phyloP scores from a whole-genome alignment of 2,113 vertebrate species.

The Cygnus buccinator region DNA sequence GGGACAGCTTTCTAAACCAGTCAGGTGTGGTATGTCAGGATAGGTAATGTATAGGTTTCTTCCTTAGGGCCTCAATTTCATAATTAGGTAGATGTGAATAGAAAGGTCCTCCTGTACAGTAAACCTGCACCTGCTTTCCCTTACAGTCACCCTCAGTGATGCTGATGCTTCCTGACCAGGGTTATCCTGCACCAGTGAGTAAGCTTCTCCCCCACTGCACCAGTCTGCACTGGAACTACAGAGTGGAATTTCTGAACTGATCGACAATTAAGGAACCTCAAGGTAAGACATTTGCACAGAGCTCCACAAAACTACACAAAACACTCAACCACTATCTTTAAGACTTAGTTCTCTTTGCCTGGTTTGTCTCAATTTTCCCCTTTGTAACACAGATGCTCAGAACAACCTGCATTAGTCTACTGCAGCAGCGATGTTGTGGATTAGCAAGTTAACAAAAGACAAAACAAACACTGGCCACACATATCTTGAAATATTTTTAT shows the following conservation, averaged over 20 bases:
- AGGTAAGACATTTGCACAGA: not conserved
- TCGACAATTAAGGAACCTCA: not conserved
- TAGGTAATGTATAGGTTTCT: not conserved
- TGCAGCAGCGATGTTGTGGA: not conserved
- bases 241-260: not conserved
- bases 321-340: not conserved
- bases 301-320: not conserved
- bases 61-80: not conserved
- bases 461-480: not conserved
- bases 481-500: slow-evolving; percentile 67
- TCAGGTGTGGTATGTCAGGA: not conserved
- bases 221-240: not conserved
- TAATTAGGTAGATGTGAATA: not conserved
- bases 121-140: not conserved
- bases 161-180: not conserved
- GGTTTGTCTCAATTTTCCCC: not conserved
- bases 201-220: not conserved
- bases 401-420: not conserved
- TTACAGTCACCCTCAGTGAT: not conserved
- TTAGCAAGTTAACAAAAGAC: not conserved
- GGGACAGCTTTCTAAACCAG: not conserved
- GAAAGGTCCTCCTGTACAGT: not conserved
- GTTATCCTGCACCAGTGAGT: not conserved
- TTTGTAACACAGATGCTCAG: not conserved
- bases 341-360: not conserved